phyloP scores from a whole-genome alignment of 2,888 invertebrate genomes.

The Catocala sponsa region DNA sequence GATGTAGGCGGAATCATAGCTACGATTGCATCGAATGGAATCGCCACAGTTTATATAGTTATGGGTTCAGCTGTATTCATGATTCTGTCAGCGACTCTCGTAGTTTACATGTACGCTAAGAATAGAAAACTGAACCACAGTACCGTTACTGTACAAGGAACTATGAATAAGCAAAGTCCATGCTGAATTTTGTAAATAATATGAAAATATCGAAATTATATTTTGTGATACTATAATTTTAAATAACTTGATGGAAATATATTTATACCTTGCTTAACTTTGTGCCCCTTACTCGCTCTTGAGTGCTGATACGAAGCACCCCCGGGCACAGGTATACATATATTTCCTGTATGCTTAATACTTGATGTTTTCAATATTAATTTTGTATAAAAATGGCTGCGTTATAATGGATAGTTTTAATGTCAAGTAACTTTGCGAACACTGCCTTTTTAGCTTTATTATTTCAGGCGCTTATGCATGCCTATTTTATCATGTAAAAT shows the following conservation, averaged over 20 bases:
- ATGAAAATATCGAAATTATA: slow-evolving; percentile 53
- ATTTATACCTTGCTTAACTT: too few relatives aligned
- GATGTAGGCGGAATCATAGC: slow-evolving; percentile 62
- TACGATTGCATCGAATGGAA: slow-evolving; percentile 50
- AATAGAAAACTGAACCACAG: slow-evolving; percentile 54
- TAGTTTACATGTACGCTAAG: slow-evolving; percentile 62
- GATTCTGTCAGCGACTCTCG: slow-evolving; percentile 63
- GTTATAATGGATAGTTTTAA: slow-evolving; percentile 46
- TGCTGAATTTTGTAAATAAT: slow-evolving; percentile 53
- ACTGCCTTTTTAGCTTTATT: slow-evolving; percentile 78
- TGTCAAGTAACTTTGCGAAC: slow-evolving; percentile 42
- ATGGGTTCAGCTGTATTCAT: slow-evolving; percentile 66
- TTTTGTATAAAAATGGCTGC: slow-evolving; percentile 57
- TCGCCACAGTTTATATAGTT: slow-evolving; percentile 59
- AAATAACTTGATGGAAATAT: slow-evolving; percentile 22
- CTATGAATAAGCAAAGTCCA: slow-evolving; percentile 30
- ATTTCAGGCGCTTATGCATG: slow-evolving; percentile 65
- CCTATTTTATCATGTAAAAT: slow-evolving; percentile 81
- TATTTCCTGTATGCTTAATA: slow-evolving; percentile 8
- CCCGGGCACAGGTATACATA: too few relatives aligned
- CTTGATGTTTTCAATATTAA: slow-evolving; percentile 45
- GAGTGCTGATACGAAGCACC: too few relatives aligned
- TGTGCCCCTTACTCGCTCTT: too few relatives aligned
- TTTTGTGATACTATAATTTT: slow-evolving; percentile 70
- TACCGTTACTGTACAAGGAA: slow-evolving; percentile 20